A percentile compares a stretch with the other conserved stretches of the same genome.
Evolutionary conservation across 2,113 vertebrate genomes (phyloP).

Genomic region (Delphinus delphis): DNA sequence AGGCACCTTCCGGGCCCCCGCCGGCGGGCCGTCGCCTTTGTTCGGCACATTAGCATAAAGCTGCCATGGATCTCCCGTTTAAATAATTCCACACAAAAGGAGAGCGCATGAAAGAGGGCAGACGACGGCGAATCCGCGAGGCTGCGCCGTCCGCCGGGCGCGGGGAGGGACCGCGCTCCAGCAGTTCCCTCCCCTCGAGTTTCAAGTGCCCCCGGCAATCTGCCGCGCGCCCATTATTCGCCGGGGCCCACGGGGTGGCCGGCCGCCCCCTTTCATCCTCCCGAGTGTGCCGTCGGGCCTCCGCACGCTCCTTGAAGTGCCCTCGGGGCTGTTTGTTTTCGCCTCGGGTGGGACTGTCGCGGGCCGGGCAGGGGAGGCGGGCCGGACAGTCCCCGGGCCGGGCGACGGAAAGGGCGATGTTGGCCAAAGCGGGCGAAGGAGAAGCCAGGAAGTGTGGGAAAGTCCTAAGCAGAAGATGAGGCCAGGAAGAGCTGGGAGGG

Average conservation of each 20-base stretch:
- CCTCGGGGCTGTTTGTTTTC: conserved; percentile 48
- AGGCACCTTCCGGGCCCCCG: conserved; percentile 81
- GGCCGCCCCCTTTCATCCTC: conserved; percentile 31
- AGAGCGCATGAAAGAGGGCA: conserved; percentile 75
- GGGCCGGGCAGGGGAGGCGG: too few relatives aligned
- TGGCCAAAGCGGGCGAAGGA: background rate
- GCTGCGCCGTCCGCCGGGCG: conserved; percentile 47
- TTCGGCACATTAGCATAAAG: conserved; percentile 96
- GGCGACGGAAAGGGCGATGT: background rate
- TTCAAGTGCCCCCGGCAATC: conserved; percentile 64
- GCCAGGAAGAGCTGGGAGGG: background rate
- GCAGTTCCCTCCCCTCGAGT: conserved; percentile 62
- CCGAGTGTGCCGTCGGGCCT: background rate
- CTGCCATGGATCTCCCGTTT: conserved; percentile 92
- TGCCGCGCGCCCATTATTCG: conserved; percentile 58
- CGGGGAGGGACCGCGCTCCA: conserved; percentile 20
- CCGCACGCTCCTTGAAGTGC: background rate
- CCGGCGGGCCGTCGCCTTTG: conserved; percentile 87
- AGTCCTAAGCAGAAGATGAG: background rate
- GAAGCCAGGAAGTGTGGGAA: background rate
- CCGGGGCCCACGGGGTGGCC: background rate
- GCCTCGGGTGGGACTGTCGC: background rate
- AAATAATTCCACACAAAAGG: conserved; percentile 92
- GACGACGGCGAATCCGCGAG: conserved; percentile 70
- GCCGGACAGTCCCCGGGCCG: background rate